A percentile compares a stretch with the other conserved stretches of the same genome.
Evolutionary conservation across 2,888 invertebrate species (phyloP).

Genomic region (Drosophila infuscata): DNA sequence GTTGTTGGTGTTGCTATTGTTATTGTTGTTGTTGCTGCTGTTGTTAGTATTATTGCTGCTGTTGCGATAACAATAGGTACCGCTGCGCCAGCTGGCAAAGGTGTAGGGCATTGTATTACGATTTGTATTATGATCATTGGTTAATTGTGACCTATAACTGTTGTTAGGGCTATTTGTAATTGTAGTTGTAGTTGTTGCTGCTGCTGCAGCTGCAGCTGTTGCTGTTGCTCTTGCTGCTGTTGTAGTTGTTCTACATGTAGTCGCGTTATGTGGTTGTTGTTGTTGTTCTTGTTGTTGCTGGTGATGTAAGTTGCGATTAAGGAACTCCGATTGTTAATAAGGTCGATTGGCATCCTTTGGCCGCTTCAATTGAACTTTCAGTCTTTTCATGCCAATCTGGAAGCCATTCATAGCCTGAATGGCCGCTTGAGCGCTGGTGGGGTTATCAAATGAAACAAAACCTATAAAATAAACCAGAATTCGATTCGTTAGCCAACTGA

Average conservation of each 20-base stretch:
- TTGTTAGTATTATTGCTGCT: constrained; percentile 47
- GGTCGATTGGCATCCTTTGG: constrained; percentile 99
- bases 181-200: constrained; percentile 42
- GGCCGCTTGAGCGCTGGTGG: constrained; percentile 98
- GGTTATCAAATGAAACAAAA: constrained; percentile 99
- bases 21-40: constrained; percentile 23
- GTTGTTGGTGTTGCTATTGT: constrained; percentile 23
- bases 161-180: constrained; percentile 47
- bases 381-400: constrained; percentile 99
- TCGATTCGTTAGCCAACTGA: neutral
- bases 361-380: constrained; percentile 99
- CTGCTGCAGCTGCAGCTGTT: constrained; percentile 37
- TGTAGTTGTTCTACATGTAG: constrained; percentile 43
- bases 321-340: constrained; percentile 92
- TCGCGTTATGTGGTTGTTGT: constrained; percentile 26
- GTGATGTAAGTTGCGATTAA: constrained; percentile 80
- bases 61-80: constrained; percentile 69
- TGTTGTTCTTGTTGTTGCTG: constrained; percentile 45
- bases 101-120: constrained; percentile 63
- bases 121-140: constrained; percentile 56
- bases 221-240: constrained; percentile 43
- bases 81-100: constrained; percentile 73
- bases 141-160: constrained; percentile 57
- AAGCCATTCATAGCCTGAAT: constrained; percentile 99
- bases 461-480: constrained; percentile 87